Evolutionary conservation across 2,113 vertebrate genomes (phyloP), one percentile per base, ranked within the genome.

Genomic region (Lophotis ruficrista): DNA sequence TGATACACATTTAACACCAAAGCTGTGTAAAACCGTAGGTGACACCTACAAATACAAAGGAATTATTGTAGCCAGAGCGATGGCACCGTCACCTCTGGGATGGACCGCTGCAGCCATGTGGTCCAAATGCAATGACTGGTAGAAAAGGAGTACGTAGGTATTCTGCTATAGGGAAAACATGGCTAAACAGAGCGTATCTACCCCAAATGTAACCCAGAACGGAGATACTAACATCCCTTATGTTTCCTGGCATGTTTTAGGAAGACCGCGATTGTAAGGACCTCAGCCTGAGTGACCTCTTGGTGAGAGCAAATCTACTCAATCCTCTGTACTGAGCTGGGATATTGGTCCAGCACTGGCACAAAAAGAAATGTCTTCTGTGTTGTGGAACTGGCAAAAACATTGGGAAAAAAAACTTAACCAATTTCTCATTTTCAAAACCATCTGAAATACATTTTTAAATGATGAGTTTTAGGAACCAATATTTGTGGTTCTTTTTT

Each of bases 31-130:
- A 70, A 23, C 13, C 53, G 25, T 47, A 37, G 58, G 21, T 0
- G 20, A 17, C 11, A 14, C 1, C 48, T 22, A 6, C 0, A 0
- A 68, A 33, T 21, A 9, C 20, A n/a, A 27, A 53, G 20, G 17
- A 24, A 20, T 6, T 3, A 12, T 4, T 37, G n/a, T 9, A 56
- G 28, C 24, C 70, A 82, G 28, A 64, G 41, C 81, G 45, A 10
- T 2, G 51, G 69, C 35, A 64, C 25, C 35, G 56, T 4, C 2
- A 1, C 22, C 30, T 81, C 58, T 57, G 73, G 72, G 71, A 64
- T 9, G 69, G 30, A 43, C 31, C 35, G 7, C 35, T 25, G 64
- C 76, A 89, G 57, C n/a, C 51, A 17, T 1, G 27, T 33, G 57
- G 56, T 16, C 53, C 51, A 37, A 24, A 54, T 35, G 56, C 66